A percentile compares a stretch with the other conserved stretches of the same genome.
Evolutionary conservation across 2,888 invertebrate genomes (phyloP).

Genomic region (Sphinx pinastri): DNA sequence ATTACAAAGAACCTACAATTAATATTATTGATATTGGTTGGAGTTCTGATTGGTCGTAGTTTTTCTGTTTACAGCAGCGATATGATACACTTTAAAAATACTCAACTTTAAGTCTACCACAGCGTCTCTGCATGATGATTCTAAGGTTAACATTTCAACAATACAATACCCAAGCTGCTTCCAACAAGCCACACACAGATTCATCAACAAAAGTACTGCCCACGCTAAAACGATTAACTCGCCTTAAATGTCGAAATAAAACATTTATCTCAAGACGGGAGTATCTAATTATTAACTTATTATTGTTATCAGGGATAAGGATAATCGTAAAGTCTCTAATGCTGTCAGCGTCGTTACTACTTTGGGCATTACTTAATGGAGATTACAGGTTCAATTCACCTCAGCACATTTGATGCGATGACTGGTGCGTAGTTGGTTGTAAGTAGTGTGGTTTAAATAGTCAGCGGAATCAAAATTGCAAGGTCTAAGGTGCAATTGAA

Average conservation of each 20-base stretch:
- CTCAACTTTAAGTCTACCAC: too few species aligned
- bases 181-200: neutral
- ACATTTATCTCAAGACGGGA: slow-evolving; percentile 5
- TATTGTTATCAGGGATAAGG: slow-evolving; percentile 30
- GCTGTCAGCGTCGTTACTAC: slow-evolving; percentile 29
- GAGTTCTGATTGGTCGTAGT: too few species aligned
- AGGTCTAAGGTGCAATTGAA: too few species aligned
- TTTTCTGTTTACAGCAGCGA: too few species aligned
- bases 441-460: neutral
- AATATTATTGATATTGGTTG: too few species aligned
- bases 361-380: slow-evolving; percentile 38
- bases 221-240: neutral
- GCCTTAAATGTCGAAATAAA: slow-evolving; percentile 6
- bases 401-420: slow-evolving; percentile 41
- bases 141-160: too few species aligned
- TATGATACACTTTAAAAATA: too few species aligned
- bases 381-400: slow-evolving; percentile 42
- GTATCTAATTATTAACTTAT: slow-evolving; percentile 31
- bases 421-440: neutral
- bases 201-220: neutral
- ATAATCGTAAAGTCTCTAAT: slow-evolving; percentile 31
- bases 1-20: too few species aligned
- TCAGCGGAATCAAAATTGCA: too few species aligned
- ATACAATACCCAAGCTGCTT: too few species aligned
- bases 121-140: too few species aligned